phyloP scores from a whole-genome alignment of 2,113 vertebrate genomes.

The Myotis brandtii region DNA sequence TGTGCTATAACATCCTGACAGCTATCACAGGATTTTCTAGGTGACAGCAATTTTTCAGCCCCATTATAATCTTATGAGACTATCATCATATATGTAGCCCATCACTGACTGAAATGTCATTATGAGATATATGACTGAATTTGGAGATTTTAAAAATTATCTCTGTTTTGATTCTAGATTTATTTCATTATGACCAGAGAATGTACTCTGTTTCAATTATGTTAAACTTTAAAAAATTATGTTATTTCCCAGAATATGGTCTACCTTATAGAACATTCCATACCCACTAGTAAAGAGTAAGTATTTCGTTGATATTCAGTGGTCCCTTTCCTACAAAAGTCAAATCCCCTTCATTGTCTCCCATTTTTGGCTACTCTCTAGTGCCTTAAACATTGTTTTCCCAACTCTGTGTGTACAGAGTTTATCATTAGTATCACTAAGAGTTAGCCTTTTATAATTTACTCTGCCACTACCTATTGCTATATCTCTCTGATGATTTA shows the following conservation, averaged over 20 bases:
- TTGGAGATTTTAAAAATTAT: background rate
- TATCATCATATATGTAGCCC: too few species aligned
- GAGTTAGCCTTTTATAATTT: too few species aligned
- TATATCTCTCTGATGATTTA: background rate
- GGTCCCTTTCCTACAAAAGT: background rate
- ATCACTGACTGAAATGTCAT: background rate
- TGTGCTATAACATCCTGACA: too few species aligned
- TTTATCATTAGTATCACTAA: background rate
- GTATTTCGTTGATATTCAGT: background rate
- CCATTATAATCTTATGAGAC: too few species aligned
- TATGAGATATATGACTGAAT: background rate
- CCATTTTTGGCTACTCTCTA: background rate
- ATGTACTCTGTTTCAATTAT: background rate
- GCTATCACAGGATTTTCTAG: too few species aligned
- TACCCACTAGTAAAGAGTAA: background rate
- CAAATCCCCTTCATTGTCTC: background rate
- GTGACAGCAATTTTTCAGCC: too few species aligned
- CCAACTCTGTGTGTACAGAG: background rate
- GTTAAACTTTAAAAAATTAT: constrained; percentile 6
- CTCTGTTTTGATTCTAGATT: background rate
- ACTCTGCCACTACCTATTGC: background rate
- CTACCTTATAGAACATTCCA: too few species aligned
- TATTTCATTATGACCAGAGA: background rate
- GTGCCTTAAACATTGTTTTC: background rate
- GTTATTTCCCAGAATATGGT: background rate